These are phyloP conservation scores for Cryptosula pallasiana DNA, from an alignment of 2,888 invertebrate genomes.

Conservation along the genomic window DNA sequence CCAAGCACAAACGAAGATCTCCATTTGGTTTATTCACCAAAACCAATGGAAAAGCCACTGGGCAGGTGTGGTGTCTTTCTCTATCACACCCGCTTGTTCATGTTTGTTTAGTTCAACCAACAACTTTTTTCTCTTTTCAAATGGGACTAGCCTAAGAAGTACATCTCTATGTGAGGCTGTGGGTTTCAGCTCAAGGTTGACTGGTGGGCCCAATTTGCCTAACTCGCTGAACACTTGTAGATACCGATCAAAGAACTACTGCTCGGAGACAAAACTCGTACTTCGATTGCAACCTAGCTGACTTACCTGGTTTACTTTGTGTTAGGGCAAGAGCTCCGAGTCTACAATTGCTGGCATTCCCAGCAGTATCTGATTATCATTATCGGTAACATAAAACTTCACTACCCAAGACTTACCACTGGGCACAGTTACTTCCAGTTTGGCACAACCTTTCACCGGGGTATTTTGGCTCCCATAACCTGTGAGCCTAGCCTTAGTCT, in stretches of 20 bases:
- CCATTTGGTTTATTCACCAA: neutral
- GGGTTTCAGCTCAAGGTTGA: neutral
- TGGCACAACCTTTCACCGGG: too few species aligned
- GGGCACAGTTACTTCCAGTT: too few species aligned
- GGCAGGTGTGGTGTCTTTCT: neutral
- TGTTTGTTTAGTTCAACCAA: neutral
- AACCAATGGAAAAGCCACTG: neutral
- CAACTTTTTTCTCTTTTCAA: neutral
- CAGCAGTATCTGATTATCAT: neutral
- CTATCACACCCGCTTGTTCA: neutral
- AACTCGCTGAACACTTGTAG: neutral
- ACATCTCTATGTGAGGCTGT: neutral
- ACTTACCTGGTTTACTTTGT: neutral
- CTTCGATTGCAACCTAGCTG: neutral
- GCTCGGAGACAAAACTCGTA: neutral
- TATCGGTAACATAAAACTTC: too few species aligned
- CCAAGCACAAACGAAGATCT: neutral
- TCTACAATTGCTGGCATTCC: neutral
- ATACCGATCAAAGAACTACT: too few species aligned
- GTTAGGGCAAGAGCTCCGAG: neutral
- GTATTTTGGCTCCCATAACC: too few species aligned
- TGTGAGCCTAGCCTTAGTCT: too few species aligned
- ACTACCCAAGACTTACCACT: too few species aligned
- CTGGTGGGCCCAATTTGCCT: neutral
- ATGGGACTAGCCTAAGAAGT: neutral